Conservation (phyloP, 2,797 vertebrate genomes). For the Podarcis siculus region DNA sequence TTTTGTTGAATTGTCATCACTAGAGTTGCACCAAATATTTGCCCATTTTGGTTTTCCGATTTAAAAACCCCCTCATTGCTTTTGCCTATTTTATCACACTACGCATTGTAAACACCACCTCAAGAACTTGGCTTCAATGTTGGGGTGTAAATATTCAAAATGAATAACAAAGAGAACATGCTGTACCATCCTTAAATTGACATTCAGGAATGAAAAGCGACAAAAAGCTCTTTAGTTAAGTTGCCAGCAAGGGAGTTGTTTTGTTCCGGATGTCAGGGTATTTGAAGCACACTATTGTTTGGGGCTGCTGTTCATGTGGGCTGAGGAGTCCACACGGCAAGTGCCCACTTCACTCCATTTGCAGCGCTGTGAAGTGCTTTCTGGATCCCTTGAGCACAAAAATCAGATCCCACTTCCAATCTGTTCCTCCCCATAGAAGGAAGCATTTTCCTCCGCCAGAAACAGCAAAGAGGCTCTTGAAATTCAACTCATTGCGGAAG, state of each 20-base stretch:
- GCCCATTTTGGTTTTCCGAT: too few species aligned
- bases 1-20: too few species aligned
- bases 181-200: too few species aligned
- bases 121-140: too few species aligned
- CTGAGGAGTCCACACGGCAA: neutral
- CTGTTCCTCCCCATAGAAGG: constrained; percentile 40
- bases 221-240: too few species aligned
- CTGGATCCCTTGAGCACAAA: constrained; percentile 13
- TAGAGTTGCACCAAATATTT: too few species aligned
- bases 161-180: too few species aligned
- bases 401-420: constrained; percentile 29
- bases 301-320: neutral
- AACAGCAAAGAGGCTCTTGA: constrained; percentile 47
- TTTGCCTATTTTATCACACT: too few species aligned
- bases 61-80: too few species aligned
- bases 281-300: neutral
- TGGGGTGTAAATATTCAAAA: too few species aligned
- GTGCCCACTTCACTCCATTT: neutral
- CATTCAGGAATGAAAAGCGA: too few species aligned
- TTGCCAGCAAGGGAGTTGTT: neutral
- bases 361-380: constrained; percentile 7
- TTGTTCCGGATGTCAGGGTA: neutral
- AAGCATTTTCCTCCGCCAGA: constrained; percentile 56
- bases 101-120: too few species aligned
- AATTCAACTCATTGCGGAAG: constrained; percentile 47